Evolutionary conservation across 2,888 invertebrate species (phyloP).

Genomic region (Palloptera scutellata): DNA sequence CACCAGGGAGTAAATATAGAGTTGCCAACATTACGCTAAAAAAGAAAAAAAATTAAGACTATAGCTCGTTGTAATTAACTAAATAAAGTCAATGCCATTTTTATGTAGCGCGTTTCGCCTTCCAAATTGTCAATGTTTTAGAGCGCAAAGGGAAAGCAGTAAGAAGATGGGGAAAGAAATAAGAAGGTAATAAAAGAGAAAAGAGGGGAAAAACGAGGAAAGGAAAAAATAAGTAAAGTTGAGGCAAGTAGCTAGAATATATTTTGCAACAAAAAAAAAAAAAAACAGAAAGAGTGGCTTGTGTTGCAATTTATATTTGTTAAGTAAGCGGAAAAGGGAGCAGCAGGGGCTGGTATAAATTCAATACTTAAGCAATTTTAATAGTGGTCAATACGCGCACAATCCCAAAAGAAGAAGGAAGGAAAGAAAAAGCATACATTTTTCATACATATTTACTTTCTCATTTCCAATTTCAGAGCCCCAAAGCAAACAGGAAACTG

Average conservation of each 20-base stretch:
- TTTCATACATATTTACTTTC: neutral
- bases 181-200: too few relatives aligned
- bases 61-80: too few relatives aligned
- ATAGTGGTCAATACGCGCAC: constrained; percentile 23
- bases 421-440: neutral
- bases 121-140: too few relatives aligned
- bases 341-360: neutral
- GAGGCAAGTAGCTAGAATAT: constrained; percentile 18
- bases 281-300: constrained; percentile 3
- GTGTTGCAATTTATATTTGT: neutral
- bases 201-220: too few relatives aligned
- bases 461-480: neutral
- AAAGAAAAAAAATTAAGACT: neutral
- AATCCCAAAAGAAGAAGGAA: neutral
- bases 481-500: neutral
- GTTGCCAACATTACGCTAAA: constrained; percentile 12
- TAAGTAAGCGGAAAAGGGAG: neutral
- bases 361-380: constrained; percentile 29
- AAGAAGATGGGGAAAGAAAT: too few relatives aligned
- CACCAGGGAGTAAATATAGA: constrained; percentile 26
- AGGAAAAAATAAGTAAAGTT: neutral
- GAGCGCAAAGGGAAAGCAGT: too few relatives aligned
- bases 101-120: too few relatives aligned
- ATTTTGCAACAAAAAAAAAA: constrained; percentile 23
- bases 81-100: too few relatives aligned